Evolutionary conservation across 2,888 invertebrate species (phyloP), one percentile per base, ranked within the genome.

Genomic region (Pimpla rufipes): DNA sequence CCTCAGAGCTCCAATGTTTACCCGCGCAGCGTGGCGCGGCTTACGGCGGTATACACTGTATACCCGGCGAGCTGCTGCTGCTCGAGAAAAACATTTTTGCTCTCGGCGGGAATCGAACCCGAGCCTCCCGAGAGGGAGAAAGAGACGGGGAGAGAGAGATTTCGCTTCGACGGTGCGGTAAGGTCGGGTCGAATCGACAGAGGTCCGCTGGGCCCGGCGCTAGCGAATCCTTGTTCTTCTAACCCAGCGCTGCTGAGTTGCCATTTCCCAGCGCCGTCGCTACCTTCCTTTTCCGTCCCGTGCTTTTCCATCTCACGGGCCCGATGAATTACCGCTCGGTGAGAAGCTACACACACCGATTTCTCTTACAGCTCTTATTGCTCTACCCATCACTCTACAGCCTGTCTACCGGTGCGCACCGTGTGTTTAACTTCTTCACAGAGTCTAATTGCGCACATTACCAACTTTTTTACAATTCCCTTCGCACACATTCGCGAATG

Each of bases 161-260:
- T 73, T 21, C 75, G 67, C 71, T 67, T 35, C 45, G 42, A 59
- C 70, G 8, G 21, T n/a, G n/a, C 37, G 50, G 74, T 45, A 16
- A 55, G 35, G 45, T 62, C 52, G 37, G 66, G 68, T 45, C 23
- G 40, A 77, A 81, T 45, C 66, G 71, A n/a, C 40, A 7, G 55
- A 35, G 37, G 47, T 29, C 37, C 40, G 42, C 62, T 37, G 55
- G 74, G 78, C 29, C 50, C 13, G 21, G 64, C 37, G 71, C 57
- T 64, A 81, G 74, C 78, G 57, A 79, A 75, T 62, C 70, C 83
- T 84, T 84, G 85, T 88, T 89, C 90, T 89, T 88, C 85, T 62
- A 59, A n/a, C 16, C 86, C 89, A 89, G 88, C 88, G 89, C 86
- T 90, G 92, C 89, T 88, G 89, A 90, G 91, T 92, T 90, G 91